Percentiles rank a stretch among this genome's conserved stretches.
Evolutionary conservation across 2,113 vertebrate species (phyloP).

Genomic region (Semicossyphus pulcher): DNA sequence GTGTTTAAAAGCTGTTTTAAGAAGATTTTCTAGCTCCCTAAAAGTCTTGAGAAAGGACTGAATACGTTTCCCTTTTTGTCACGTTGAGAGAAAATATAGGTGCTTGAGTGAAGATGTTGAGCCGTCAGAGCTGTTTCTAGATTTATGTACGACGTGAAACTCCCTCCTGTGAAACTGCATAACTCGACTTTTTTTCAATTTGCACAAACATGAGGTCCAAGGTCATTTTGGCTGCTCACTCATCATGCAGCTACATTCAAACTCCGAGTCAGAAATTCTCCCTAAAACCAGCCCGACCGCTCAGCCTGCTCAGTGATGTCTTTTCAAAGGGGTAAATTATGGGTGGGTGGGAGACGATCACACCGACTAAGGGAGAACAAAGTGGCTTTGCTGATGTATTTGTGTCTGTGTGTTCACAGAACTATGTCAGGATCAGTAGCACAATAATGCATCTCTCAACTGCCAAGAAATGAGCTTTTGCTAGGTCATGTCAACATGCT

Average conservation of each 20-base stretch:
- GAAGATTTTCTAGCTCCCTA: too few relatives aligned
- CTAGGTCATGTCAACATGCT: neutral
- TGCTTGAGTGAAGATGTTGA: too few relatives aligned
- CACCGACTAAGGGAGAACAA: neutral
- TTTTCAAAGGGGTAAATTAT: neutral
- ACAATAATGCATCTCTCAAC: neutral
- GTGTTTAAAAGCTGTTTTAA: too few relatives aligned
- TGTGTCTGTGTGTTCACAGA: slow-evolving; percentile 1
- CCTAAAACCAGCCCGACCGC: slow-evolving; percentile 19
- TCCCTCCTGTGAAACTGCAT: too few relatives aligned
- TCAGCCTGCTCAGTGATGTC: neutral
- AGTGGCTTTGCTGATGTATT: neutral
- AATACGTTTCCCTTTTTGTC: too few relatives aligned
- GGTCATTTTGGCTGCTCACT: neutral
- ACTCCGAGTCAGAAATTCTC: neutral
- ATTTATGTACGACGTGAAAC: neutral
- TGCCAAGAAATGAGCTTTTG: neutral
- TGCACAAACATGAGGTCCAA: neutral
- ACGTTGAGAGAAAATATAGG: too few relatives aligned
- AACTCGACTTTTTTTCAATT: too few relatives aligned
- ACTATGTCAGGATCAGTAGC: neutral
- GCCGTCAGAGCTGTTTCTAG: neutral
- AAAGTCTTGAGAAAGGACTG: too few relatives aligned
- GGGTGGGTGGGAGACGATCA: neutral
- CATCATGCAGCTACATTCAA: neutral